Base-by-base conservation (phyloP, 2,797 vertebrate species). In the Heterohyrax brucei region DNA sequence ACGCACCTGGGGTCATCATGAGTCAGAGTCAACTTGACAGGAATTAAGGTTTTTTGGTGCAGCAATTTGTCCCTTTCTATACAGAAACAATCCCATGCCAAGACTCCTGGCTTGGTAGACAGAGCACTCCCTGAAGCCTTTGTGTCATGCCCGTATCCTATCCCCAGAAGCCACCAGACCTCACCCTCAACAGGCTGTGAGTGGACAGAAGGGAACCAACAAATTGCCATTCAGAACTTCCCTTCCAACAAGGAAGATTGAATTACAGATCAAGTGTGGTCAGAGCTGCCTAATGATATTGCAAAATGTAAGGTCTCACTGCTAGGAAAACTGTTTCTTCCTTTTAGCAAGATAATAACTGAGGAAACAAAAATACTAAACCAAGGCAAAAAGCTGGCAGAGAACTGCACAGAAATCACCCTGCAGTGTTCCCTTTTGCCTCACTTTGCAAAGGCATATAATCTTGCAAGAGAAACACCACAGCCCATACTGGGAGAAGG, bases 191-290 rank as follows among this genome's bases (percentile, higher is more conserved):
- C 1, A 30, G 59, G 28, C 64, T 62, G 1, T 0, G 30, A 87
- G 13, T 21, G 28, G 24, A 79, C 3, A 70, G 7, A 22, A 78
- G 1, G 44, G 19, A 48, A 16, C 2, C 19, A 28, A 30, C 4
- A 9, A 22, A 1, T 46, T 24, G 4, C 8, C 56, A 12, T 19
- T 26, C 61, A 73, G 28, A 61, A 39, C 26, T 48, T 61, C 62
- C 77, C 66, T 68, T 59, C 73, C 28, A 10, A 21, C 30, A 56
- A 7, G 0, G 5, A 62, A 87, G 79, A 44, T 76, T 12, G 28
- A 1, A 3, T 33, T 61, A 0, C 1, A 78, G 62, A 89, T 26
- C 44, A n/a, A 0, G 0, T n/a, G 5, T 18, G 22, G 30, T 56
- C 68, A 70, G 80, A 33, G 39, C n/a, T 28, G 39, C 53, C 82